These are phyloP conservation scores for Ictalurus furcatus DNA, from an alignment of 2,113 vertebrate species.

Conservation along the genomic window DNA sequence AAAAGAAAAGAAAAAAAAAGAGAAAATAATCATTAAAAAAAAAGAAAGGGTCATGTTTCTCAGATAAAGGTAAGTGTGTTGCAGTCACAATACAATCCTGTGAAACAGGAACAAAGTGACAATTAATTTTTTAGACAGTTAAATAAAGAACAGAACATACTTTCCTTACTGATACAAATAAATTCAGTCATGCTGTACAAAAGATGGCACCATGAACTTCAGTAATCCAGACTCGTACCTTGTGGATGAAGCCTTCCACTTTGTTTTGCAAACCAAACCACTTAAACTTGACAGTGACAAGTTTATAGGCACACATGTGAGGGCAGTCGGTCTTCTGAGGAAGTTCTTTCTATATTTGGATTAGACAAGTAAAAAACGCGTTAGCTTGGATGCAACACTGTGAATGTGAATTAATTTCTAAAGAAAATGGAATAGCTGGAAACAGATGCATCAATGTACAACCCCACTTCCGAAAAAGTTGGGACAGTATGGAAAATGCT, in stretches of 20 bases:
- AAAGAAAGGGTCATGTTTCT: background rate
- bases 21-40: too few relatives aligned
- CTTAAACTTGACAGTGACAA: conserved; percentile 92
- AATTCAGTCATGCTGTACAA: too few relatives aligned
- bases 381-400: background rate
- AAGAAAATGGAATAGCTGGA: background rate
- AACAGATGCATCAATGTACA: background rate
- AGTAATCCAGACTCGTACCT: conserved; percentile 71
- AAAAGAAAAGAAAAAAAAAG: background rate
- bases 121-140: background rate
- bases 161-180: background rate
- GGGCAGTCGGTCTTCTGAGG: conserved; percentile 81
- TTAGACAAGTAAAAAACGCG: background rate
- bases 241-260: conserved; percentile 88
- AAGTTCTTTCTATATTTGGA: conserved; percentile 80
- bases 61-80: background rate
- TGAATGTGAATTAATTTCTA: background rate
- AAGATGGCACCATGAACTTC: background rate
- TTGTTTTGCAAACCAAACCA: conserved; percentile 84
- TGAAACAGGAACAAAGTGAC: background rate
- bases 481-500: too few relatives aligned
- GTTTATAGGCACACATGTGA: conserved; percentile 97
- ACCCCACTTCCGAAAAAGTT: too few relatives aligned
- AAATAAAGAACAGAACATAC: background rate
- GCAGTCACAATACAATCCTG: background rate